These are phyloP conservation scores for Rhingia campestris DNA, from an alignment of 2,888 invertebrate species.

Conservation along the genomic window DNA sequence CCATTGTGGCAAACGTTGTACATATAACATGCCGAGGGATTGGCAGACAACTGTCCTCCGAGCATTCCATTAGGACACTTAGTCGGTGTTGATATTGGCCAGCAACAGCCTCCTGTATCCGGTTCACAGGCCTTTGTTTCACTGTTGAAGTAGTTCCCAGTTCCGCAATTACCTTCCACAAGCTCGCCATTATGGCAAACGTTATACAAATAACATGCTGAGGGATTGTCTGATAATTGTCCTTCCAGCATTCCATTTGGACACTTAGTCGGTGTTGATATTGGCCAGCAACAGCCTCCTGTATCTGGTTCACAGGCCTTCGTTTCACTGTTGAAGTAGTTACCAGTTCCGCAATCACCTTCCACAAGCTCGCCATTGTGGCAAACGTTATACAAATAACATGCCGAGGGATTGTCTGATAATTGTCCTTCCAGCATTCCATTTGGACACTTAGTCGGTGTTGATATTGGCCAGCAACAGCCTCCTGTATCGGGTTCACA, in stretches of 20 bases:
- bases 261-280: slow-evolving; percentile 1
- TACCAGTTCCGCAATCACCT: slow-evolving; percentile 7
- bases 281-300: slow-evolving; percentile 57
- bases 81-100: slow-evolving; percentile 17
- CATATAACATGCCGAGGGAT: background rate
- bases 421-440: slow-evolving; percentile 75
- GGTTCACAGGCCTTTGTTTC: background rate
- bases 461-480: slow-evolving; percentile 26
- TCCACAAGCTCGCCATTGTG: slow-evolving; percentile 61
- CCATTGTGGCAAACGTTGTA: slow-evolving; percentile 34
- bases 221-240: slow-evolving; percentile 4
- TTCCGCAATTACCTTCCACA: slow-evolving; percentile 35
- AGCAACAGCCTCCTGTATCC: slow-evolving; percentile 49
- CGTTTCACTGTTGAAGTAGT: slow-evolving; percentile 67
- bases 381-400: background rate
- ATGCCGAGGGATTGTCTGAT: slow-evolving; percentile 64
- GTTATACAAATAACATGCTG: slow-evolving; percentile 73
- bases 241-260: slow-evolving; percentile 22
- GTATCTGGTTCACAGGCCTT: slow-evolving; percentile 37
- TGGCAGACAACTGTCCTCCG: slow-evolving; percentile 25
- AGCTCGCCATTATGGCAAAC: slow-evolving; percentile 72
- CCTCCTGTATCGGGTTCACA: slow-evolving; percentile 61
- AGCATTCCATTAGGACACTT: slow-evolving; percentile 16
- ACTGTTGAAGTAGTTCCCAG: slow-evolving; percentile 47
- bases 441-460: slow-evolving; percentile 74